A percentile compares a stretch with the other conserved stretches of the same genome.
Conservation (phyloP, 2,888 invertebrate species). For the Barypeithes pellucidus region DNA sequence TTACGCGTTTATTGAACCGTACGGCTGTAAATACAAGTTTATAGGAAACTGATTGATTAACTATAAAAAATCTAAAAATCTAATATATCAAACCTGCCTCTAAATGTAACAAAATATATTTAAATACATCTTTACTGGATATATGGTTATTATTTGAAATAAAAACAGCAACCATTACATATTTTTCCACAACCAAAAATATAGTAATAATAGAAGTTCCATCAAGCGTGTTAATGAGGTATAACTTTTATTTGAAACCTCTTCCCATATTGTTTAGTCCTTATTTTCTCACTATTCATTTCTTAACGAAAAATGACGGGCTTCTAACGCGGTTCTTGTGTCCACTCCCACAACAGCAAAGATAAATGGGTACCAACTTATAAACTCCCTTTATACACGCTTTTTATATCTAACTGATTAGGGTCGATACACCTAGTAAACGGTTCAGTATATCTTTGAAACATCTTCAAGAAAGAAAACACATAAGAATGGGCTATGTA, state of each 20-base stretch:
- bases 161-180: too few species aligned
- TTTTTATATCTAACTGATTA: constrained; percentile 45
- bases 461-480: constrained; percentile 18
- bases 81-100: too few species aligned
- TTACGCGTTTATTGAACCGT: too few species aligned
- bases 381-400: constrained; percentile 40
- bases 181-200: too few species aligned
- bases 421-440: constrained; percentile 33
- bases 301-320: constrained; percentile 32
- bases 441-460: constrained; percentile 15
- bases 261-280: not conserved
- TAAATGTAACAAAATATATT: too few species aligned
- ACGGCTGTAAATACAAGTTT: too few species aligned
- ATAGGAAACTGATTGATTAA: too few species aligned
- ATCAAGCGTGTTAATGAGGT: not conserved
- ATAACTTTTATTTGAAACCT: not conserved
- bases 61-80: too few species aligned
- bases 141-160: too few species aligned
- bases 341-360: constrained; percentile 37
- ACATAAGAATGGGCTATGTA: constrained; percentile 38
- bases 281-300: not conserved
- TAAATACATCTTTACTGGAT: too few species aligned
- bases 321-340: constrained; percentile 38
- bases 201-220: too few species aligned
- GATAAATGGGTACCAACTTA: constrained; percentile 35